Evolutionary conservation across 2,113 vertebrate species (phyloP).

Genomic region (Cheilinus undulatus): DNA sequence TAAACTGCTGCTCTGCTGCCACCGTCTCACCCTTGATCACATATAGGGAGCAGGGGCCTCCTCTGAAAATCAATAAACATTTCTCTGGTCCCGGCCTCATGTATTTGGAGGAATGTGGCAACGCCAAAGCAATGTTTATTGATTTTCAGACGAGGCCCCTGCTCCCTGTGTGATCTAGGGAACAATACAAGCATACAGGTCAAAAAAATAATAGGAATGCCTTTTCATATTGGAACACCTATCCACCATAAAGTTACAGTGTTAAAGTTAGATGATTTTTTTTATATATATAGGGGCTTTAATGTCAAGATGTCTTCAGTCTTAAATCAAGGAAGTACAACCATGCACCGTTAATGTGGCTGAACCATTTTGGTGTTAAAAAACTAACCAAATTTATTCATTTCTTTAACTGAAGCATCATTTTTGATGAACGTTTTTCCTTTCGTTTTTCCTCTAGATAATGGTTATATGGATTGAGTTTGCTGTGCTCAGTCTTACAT

Average conservation of each 20-base stretch:
- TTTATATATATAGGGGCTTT: too few relatives aligned
- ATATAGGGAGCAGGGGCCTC: background rate
- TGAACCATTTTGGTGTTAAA: too few relatives aligned
- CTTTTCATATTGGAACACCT: background rate
- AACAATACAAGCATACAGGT: background rate
- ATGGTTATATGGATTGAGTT: too few relatives aligned
- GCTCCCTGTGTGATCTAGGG: background rate
- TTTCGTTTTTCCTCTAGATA: too few relatives aligned
- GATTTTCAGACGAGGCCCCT: background rate
- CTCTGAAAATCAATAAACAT: conserved; percentile 3
- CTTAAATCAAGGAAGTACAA: background rate
- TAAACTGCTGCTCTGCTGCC: background rate
- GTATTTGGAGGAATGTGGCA: background rate
- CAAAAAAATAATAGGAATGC: background rate
- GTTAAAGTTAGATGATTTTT: too few relatives aligned
- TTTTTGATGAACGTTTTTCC: too few relatives aligned
- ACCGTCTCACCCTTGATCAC: background rate
- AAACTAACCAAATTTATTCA: too few relatives aligned
- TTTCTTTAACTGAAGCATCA: too few relatives aligned
- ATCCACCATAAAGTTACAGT: background rate
- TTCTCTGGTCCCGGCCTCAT: background rate
- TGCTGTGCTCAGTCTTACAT: too few relatives aligned
- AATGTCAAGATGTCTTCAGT: background rate
- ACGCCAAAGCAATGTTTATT: conserved; percentile 1
- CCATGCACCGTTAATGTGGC: background rate